A percentile compares a stretch with the other conserved stretches of the same genome.
These are phyloP conservation scores for Drosophila paranaensis DNA, from an alignment of 2,888 invertebrate genomes.

Conservation along the genomic window DNA sequence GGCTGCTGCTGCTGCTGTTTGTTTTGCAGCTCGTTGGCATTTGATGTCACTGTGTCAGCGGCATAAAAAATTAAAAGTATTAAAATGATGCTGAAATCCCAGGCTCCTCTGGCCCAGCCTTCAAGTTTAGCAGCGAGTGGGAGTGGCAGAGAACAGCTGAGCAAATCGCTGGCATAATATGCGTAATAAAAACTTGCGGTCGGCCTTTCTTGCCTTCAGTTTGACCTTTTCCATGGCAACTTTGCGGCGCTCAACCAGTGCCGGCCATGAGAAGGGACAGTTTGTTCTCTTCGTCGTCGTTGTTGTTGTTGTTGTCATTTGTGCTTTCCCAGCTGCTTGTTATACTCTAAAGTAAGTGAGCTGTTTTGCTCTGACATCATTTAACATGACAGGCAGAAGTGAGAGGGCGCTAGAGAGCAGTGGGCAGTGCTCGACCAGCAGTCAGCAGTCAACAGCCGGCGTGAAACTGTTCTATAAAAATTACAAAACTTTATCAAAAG, in stretches of 20 bases:
- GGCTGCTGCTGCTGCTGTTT: conserved; percentile 57
- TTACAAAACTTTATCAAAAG: neutral
- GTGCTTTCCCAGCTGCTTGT: conserved; percentile 50
- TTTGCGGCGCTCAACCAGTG: conserved; percentile 15
- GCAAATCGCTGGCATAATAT: conserved; percentile 77
- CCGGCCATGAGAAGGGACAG: conserved; percentile 42
- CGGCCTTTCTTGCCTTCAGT: conserved; percentile 22
- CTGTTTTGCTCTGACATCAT: conserved; percentile 3
- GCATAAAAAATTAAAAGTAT: conserved; percentile 79
- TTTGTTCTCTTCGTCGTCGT: conserved; percentile 45
- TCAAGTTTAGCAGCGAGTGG: neutral
- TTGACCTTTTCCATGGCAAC: conserved; percentile 69
- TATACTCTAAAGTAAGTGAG: conserved; percentile 34
- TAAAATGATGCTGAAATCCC: conserved; percentile 68
- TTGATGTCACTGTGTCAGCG: conserved; percentile 80
- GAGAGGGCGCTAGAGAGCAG: neutral
- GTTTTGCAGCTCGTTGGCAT: conserved; percentile 80
- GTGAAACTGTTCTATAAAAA: neutral
- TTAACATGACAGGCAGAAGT: neutral
- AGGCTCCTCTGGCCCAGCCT: conserved; percentile 22
- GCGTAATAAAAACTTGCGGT: conserved; percentile 80
- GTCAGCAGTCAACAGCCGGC: neutral
- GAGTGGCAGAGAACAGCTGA: conserved; percentile 1
- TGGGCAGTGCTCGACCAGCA: neutral
- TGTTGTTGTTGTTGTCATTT: conserved; percentile 53